Conservation (phyloP, 2,888 invertebrate species). For the Phania funesta region DNA sequence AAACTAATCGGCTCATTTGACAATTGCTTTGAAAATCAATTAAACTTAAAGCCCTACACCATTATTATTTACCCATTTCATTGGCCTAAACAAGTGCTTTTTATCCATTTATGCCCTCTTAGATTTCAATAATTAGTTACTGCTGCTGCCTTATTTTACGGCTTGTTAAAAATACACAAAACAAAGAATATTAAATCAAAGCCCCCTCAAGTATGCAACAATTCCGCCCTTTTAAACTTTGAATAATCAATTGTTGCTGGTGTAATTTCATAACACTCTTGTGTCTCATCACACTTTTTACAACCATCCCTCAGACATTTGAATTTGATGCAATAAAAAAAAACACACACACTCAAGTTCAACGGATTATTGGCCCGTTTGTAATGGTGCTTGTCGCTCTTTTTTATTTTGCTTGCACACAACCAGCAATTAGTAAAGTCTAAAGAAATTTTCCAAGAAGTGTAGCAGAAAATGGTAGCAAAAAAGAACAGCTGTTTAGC, state of each 20-base stretch:
- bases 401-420: background rate
- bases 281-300: background rate
- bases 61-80: background rate
- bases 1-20: too few relatives aligned
- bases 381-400: background rate
- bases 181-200: conserved; percentile 29
- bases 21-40: background rate
- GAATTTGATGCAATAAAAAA: background rate
- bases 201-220: conserved; percentile 57
- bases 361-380: conserved; percentile 49
- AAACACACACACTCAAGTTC: conserved; percentile 43
- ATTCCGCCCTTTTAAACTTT: conserved; percentile 64
- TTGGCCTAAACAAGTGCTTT: background rate
- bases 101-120: background rate
- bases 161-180: conserved; percentile 35
- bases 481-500: conserved; percentile 37
- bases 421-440: conserved; percentile 32
- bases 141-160: conserved; percentile 8
- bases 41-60: background rate
- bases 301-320: background rate
- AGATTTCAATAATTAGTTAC: conserved; percentile 32
- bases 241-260: conserved; percentile 62
- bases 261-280: conserved; percentile 35
- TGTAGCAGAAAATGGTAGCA: background rate
- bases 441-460: conserved; percentile 2